Percentiles rank a stretch among this genome's conserved stretches.
Evolutionary conservation across 2,888 invertebrate species (phyloP).

Genomic region (Aproaerema taeniolella): DNA sequence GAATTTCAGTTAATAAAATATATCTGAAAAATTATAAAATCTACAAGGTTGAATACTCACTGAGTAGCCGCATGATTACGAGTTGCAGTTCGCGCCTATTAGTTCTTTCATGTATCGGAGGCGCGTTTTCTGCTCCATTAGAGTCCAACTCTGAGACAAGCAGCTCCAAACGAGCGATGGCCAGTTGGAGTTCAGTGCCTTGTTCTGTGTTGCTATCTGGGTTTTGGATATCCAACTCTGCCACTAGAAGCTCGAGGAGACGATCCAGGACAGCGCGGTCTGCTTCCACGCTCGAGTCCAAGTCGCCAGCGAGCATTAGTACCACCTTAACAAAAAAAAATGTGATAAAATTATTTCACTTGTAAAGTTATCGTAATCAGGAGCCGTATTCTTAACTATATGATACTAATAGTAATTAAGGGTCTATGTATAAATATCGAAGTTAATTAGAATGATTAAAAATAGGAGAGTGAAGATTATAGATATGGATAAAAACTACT

Average conservation of each 20-base stretch:
- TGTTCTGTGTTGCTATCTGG: slow-evolving; percentile 53
- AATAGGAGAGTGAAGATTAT: too few species aligned
- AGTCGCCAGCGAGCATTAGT: slow-evolving; percentile 91
- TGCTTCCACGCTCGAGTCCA: slow-evolving; percentile 89
- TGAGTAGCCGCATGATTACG: slow-evolving; percentile 91
- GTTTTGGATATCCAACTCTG: slow-evolving; percentile 82
- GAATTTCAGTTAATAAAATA: too few species aligned
- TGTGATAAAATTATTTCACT: too few species aligned
- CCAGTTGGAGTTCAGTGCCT: slow-evolving; percentile 91
- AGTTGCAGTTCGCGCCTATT: slow-evolving; percentile 91
- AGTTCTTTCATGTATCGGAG: slow-evolving; percentile 80
- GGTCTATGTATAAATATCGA: too few species aligned
- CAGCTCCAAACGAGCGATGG: slow-evolving; percentile 87
- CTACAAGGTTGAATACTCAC: slow-evolving; percentile 77
- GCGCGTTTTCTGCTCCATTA: slow-evolving; percentile 60
- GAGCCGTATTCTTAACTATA: too few species aligned
- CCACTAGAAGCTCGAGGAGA: slow-evolving; percentile 84
- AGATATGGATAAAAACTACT: too few species aligned
- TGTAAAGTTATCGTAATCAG: too few species aligned
- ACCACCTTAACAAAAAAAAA: slow-evolving; percentile 77
- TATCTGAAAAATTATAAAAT: too few species aligned
- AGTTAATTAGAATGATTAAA: too few species aligned
- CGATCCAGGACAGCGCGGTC: slow-evolving; percentile 88
- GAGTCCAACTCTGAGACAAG: slow-evolving; percentile 85
- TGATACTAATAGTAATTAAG: too few species aligned